Evolutionary conservation across 2,888 invertebrate species (phyloP).

Genomic region (Nomada lathburiana): DNA sequence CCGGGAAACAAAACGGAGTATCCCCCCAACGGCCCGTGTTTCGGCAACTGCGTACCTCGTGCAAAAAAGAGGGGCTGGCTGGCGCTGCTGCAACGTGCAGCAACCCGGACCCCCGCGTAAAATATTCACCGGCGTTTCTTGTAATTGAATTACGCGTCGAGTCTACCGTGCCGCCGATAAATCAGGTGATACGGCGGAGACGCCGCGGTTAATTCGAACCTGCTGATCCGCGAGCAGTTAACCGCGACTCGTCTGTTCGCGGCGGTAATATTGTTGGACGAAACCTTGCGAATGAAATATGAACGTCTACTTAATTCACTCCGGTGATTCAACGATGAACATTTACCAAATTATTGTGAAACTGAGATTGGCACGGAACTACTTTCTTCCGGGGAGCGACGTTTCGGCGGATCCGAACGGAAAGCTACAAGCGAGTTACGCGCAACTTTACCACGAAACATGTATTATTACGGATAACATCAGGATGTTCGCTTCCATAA

Average conservation of each 20-base stretch:
- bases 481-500: too few relatives aligned
- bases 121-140: conserved; percentile 25
- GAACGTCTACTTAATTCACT: too few relatives aligned
- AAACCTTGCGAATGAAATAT: too few relatives aligned
- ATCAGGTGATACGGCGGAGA: conserved; percentile 8
- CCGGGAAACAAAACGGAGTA: conserved; percentile 20
- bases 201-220: neutral
- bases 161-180: neutral
- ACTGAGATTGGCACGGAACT: too few relatives aligned
- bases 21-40: conserved; percentile 17
- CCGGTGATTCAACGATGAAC: too few relatives aligned
- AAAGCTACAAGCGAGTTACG: too few relatives aligned
- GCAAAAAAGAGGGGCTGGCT: conserved; percentile 7
- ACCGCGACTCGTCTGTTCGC: neutral
- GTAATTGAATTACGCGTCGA: conserved; percentile 35
- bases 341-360: too few relatives aligned
- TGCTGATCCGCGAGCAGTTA: neutral
- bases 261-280: too few relatives aligned
- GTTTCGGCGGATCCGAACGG: too few relatives aligned
- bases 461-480: too few relatives aligned
- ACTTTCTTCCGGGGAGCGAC: too few relatives aligned
- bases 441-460: too few relatives aligned
- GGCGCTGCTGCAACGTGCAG: neutral
- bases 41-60: conserved; percentile 34
- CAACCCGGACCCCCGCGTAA: conserved; percentile 19